Percentiles rank a stretch among this genome's conserved stretches.
Conservation (phyloP, 2,113 vertebrate species). For the Kryptolebias marmoratus region DNA sequence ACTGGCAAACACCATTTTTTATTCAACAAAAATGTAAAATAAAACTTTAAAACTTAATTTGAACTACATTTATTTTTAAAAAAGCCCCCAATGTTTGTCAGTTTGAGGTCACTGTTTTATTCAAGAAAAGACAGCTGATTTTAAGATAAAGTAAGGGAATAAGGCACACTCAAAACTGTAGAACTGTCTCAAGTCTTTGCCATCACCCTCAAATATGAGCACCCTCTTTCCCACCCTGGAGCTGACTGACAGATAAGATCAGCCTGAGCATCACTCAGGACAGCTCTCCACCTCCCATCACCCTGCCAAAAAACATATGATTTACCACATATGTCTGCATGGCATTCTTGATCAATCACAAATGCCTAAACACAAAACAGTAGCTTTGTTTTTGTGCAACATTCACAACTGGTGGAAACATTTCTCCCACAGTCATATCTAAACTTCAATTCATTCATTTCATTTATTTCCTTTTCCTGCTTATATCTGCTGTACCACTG, state of each 20-base stretch:
- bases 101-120: constrained; percentile 2
- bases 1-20: neutral
- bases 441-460: neutral
- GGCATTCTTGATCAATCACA: constrained; percentile 35
- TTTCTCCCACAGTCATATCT: constrained; percentile 41
- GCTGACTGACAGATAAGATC: constrained; percentile 70
- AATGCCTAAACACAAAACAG: constrained; percentile 18
- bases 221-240: constrained; percentile 42
- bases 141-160: constrained; percentile 10
- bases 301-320: constrained; percentile 55
- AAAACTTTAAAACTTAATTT: neutral
- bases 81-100: neutral
- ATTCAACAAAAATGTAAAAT: neutral
- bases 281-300: constrained; percentile 32
- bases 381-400: constrained; percentile 40
- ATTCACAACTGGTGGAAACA: constrained; percentile 29
- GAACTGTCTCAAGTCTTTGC: constrained; percentile 31
- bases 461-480: neutral
- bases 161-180: constrained; percentile 17
- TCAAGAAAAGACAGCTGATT: neutral
- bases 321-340: constrained; percentile 22
- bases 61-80: neutral
- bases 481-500: constrained; percentile 20
- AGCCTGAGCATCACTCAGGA: constrained; percentile 58
- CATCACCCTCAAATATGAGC: constrained; percentile 42